Evolutionary conservation across 1,140 invertebrate species (phyloP).

Genomic region (Musca vetustissima): DNA sequence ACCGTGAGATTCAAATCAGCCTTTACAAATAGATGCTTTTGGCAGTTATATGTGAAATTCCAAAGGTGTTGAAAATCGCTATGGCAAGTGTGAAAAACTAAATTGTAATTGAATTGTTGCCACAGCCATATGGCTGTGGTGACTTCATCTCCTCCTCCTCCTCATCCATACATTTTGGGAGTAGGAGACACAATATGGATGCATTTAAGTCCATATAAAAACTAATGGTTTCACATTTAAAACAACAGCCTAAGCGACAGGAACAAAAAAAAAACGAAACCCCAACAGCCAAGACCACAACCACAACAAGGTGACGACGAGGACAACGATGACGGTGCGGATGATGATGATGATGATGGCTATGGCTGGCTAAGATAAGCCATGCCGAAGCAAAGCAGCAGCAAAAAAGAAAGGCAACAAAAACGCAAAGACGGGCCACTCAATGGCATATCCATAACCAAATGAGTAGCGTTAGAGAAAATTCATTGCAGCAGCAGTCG

Average conservation of each 20-base stretch:
- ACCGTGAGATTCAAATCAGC: conserved; percentile 27
- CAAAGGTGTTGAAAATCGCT: conserved; percentile 23
- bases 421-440: too few species aligned
- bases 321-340: too few species aligned
- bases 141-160: neutral
- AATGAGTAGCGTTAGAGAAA: too few species aligned
- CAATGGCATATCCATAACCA: too few species aligned
- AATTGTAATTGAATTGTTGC: conserved; percentile 24
- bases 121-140: neutral
- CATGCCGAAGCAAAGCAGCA: too few species aligned
- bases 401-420: too few species aligned
- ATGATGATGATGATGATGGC: too few species aligned
- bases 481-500: too few species aligned
- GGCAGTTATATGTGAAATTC: conserved; percentile 55
- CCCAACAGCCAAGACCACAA: too few species aligned
- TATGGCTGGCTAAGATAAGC: too few species aligned
- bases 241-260: neutral
- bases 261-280: too few species aligned
- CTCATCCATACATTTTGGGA: neutral
- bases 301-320: too few species aligned
- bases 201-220: conserved; percentile 17
- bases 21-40: conserved; percentile 42
- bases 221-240: conserved; percentile 24
- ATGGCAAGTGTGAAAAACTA: conserved; percentile 23
- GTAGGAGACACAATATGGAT: conserved; percentile 2